Conservation (phyloP, 35 echinoderm and acorn worm genomes). For the Stichopus chloronotus region DNA sequence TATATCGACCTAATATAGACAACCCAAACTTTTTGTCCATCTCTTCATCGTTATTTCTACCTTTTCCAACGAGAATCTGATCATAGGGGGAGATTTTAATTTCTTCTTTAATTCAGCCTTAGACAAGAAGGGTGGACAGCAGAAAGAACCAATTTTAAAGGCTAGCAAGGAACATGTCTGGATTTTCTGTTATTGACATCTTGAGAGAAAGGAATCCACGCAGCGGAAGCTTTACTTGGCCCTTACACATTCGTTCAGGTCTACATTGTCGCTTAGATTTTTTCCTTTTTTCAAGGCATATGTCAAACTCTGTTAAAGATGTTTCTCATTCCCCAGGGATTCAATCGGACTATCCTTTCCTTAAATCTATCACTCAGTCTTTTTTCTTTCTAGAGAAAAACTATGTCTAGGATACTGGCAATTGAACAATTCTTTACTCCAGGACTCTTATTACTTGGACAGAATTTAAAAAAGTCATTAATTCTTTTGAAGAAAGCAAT, state of each 20-base stretch:
- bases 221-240: neutral
- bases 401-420: neutral
- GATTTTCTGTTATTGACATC: neutral
- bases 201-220: neutral
- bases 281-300: neutral
- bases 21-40: too few species aligned
- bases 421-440: neutral
- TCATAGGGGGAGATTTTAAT: constrained; percentile 11
- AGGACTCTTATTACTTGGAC: neutral
- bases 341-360: neutral
- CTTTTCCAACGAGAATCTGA: neutral
- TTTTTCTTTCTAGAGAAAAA: neutral
- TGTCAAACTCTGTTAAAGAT: neutral
- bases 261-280: neutral
- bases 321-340: neutral
- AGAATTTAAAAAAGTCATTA: neutral
- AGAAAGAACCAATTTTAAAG: constrained; percentile 16
- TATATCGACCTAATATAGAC: too few species aligned
- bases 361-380: neutral
- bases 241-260: neutral
- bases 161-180: too few species aligned
- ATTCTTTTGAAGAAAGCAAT: neutral
- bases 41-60: neutral
- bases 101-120: neutral
- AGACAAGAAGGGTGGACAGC: neutral